Conservation (phyloP, 2,113 vertebrate species). For the Morphnarchus princeps region DNA sequence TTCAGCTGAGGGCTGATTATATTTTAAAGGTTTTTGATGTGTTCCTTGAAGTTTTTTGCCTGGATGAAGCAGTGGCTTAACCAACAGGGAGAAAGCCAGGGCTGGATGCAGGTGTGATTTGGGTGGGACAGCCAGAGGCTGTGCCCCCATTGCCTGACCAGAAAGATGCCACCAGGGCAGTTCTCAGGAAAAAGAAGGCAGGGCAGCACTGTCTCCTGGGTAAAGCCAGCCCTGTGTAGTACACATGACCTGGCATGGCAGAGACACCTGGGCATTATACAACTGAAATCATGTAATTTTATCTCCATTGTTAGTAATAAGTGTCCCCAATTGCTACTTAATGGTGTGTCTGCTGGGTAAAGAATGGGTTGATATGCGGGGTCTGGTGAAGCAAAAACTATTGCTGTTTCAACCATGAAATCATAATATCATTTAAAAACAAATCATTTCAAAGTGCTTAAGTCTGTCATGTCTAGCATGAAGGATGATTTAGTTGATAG, state of each 20-base stretch:
- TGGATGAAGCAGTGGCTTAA: neutral
- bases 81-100: neutral
- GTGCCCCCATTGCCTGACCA: neutral
- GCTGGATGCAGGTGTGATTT: neutral
- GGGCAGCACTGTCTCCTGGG: neutral
- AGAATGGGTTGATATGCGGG: neutral
- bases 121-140: neutral
- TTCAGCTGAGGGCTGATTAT: neutral
- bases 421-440: slow-evolving; percentile 6
- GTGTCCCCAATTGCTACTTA: neutral
- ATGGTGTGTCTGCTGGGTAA: neutral
- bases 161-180: neutral
- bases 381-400: neutral
- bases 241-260: neutral
- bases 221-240: neutral
- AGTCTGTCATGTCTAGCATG: neutral
- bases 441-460: slow-evolving; percentile 6
- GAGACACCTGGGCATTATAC: neutral
- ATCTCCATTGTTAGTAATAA: neutral
- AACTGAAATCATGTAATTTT: neutral
- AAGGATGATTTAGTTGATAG: slow-evolving; percentile 17
- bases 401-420: neutral
- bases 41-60: neutral
- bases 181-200: neutral
- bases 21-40: neutral